Conservation (phyloP, 2,888 invertebrate species). For the Euzetes globulus region DNA sequence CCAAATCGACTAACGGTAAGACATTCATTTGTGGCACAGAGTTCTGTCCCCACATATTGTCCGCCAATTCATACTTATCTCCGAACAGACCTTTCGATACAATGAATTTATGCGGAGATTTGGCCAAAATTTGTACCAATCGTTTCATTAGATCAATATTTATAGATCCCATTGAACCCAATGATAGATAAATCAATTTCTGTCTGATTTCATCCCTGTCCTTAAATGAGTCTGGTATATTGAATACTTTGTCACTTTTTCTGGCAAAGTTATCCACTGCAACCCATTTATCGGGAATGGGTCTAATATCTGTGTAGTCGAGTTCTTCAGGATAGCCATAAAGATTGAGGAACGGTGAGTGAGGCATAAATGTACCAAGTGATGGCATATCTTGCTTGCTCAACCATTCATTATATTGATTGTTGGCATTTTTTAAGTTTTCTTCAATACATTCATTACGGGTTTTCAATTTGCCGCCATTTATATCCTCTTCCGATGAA, state of each 20-base stretch:
- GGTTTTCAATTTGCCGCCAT: no score
- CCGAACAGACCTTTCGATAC: conserved; percentile 30
- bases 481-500: no score
- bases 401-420: not conserved
- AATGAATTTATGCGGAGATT: conserved; percentile 23
- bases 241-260: not conserved
- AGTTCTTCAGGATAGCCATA: conserved; percentile 33
- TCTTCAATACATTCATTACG: no score
- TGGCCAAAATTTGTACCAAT: conserved; percentile 11
- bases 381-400: not conserved
- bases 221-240: not conserved
- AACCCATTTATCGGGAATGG: conserved; percentile 10
- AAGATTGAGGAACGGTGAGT: conserved; percentile 29
- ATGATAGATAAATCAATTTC: conserved; percentile 33
- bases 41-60: conserved; percentile 31
- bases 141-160: conserved; percentile 27
- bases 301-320: conserved; percentile 30
- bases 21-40: conserved; percentile 23
- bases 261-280: conserved; percentile 13
- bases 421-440: no score
- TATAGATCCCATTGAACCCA: conserved; percentile 31
- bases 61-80: conserved; percentile 14
- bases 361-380: not conserved
- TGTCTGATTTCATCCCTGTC: not conserved
- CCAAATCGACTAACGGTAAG: conserved; percentile 26